phyloP scores from a whole-genome alignment of 53 echinoderm and acorn worm species.

The Paracentrotus lividus region DNA sequence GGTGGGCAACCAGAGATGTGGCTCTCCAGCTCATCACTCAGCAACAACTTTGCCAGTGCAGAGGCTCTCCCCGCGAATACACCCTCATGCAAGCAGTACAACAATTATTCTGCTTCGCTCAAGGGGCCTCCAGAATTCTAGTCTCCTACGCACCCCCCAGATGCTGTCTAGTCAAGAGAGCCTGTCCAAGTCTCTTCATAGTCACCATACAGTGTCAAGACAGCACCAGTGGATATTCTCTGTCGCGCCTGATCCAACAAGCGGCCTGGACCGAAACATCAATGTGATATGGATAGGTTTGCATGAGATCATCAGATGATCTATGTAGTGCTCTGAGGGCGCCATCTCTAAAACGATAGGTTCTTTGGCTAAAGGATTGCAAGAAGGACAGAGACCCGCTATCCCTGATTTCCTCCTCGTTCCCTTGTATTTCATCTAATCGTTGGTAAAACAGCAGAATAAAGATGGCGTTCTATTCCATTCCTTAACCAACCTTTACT shows the following conservation, averaged over 20 bases:
- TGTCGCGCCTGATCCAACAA: conserved; percentile 52
- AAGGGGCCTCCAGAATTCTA: conserved; percentile 69
- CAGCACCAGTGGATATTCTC: conserved; percentile 7
- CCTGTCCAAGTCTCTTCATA: conserved; percentile 69
- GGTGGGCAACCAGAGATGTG: conserved; percentile 58
- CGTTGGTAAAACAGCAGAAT: conserved; percentile 88
- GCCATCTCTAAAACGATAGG: conserved; percentile 90
- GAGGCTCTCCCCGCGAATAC: conserved; percentile 61
- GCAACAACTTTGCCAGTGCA: conserved; percentile 25
- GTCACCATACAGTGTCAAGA: conserved; percentile 72
- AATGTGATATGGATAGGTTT: no score
- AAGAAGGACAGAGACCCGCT: conserved; percentile 91
- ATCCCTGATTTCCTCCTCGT: no score
- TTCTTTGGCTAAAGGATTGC: conserved; percentile 77
- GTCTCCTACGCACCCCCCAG: conserved; percentile 55
- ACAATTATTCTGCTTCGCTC: conserved; percentile 25
- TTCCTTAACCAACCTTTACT: conserved; percentile 70
- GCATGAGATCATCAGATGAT: conserved; percentile 80
- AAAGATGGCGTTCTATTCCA: conserved; percentile 98
- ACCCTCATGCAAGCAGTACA: conserved; percentile 48
- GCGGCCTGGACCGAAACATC: no score
- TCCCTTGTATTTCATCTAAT: no score
- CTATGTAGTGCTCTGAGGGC: conserved; percentile 93
- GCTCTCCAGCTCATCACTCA: neutral
- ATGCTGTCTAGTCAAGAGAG: conserved; percentile 70